Evolutionary conservation across 2,113 vertebrate genomes (phyloP).

Genomic region (Sinocyclocheilus anshuiensis): DNA sequence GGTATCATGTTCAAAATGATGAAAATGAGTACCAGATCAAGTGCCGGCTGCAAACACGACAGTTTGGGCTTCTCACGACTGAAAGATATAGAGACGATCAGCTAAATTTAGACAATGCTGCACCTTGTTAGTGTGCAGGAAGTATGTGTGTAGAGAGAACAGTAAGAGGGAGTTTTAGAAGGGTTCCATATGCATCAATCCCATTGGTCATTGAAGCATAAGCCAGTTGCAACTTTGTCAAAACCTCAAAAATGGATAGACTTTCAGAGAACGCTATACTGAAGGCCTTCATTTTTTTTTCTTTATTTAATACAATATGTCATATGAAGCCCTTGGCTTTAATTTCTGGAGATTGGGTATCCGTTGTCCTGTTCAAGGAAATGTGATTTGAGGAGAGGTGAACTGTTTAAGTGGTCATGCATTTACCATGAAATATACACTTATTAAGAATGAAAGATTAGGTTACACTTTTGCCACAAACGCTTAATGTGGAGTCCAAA

Average conservation of each 20-base stretch:
- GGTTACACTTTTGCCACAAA: slow-evolving; percentile 67
- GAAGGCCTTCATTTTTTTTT: slow-evolving; percentile 54
- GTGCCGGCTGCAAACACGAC: slow-evolving; percentile 57
- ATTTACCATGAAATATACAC: slow-evolving; percentile 77
- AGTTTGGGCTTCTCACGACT: slow-evolving; percentile 57
- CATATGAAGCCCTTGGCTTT: slow-evolving; percentile 66
- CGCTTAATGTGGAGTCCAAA: slow-evolving; percentile 64
- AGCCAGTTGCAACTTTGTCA: slow-evolving; percentile 51
- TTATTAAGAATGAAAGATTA: slow-evolving; percentile 71
- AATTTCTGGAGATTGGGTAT: slow-evolving; percentile 60
- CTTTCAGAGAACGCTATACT: slow-evolving; percentile 56
- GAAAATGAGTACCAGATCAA: slow-evolving; percentile 79
- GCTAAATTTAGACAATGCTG: slow-evolving; percentile 60
- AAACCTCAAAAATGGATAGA: slow-evolving; percentile 63
- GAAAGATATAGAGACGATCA: slow-evolving; percentile 60
- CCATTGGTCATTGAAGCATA: slow-evolving; percentile 49
- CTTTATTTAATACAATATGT: slow-evolving; percentile 56
- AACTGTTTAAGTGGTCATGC: slow-evolving; percentile 75
- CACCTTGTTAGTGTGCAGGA: slow-evolving; percentile 61
- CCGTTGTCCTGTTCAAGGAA: slow-evolving; percentile 65
- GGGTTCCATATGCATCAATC: slow-evolving; percentile 48
- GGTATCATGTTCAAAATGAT: slow-evolving; percentile 75
- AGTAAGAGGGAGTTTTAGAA: slow-evolving; percentile 54
- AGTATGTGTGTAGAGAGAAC: slow-evolving; percentile 33
- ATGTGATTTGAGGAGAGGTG: slow-evolving; percentile 72